phyloP scores from a whole-genome alignment of 2,113 vertebrate genomes.

The Recurvirostra avosetta region DNA sequence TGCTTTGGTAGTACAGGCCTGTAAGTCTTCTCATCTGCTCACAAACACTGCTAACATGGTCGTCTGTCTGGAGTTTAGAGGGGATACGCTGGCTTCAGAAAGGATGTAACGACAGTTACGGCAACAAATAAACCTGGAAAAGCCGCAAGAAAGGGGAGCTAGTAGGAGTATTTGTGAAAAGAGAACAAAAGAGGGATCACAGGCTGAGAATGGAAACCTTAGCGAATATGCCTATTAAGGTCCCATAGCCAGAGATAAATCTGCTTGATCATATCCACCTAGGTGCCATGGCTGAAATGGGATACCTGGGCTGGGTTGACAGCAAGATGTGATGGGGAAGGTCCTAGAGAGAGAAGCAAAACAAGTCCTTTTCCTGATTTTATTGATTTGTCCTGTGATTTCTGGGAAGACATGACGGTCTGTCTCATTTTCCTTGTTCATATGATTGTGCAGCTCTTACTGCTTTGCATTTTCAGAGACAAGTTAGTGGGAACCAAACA shows the following conservation, averaged over 20 bases:
- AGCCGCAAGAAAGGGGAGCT: background rate
- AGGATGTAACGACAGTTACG: background rate
- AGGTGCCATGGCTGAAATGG: background rate
- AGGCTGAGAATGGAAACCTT: background rate
- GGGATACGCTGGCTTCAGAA: background rate
- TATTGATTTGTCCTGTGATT: background rate
- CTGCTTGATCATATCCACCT: accelerated
- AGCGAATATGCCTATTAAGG: accelerated
- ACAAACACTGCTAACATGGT: background rate
- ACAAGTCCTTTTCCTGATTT: background rate
- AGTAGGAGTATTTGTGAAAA: background rate
- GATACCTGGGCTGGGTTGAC: background rate
- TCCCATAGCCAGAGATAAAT: background rate
- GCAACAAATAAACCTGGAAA: background rate
- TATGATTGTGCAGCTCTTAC: background rate
- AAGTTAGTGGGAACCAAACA: background rate
- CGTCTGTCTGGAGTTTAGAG: background rate
- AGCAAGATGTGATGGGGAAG: background rate
- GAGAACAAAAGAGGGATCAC: background rate
- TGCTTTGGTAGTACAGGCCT: background rate
- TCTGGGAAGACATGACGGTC: background rate
- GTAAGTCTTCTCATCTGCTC: background rate
- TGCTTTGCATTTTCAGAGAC: background rate
- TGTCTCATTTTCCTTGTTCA: background rate
- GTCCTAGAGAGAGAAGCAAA: background rate